These are phyloP conservation scores for Epinotia nisella DNA, from an alignment of 2,888 invertebrate genomes.

Conservation along the genomic window DNA sequence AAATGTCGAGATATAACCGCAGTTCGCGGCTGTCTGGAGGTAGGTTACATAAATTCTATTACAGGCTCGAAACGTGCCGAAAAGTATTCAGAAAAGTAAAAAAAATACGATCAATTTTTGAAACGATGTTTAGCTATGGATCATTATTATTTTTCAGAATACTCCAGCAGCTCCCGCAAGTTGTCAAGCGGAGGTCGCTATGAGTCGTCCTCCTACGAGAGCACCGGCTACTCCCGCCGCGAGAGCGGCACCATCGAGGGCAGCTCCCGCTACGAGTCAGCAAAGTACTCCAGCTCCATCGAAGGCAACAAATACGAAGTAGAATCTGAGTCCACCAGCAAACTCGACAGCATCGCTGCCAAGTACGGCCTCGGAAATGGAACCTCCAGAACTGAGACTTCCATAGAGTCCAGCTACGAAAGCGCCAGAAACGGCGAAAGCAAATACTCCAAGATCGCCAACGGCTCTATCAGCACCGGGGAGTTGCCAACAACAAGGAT, in stretches of 20 bases:
- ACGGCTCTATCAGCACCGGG: slow-evolving; percentile 65
- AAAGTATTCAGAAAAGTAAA: no score
- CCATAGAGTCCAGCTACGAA: slow-evolving; percentile 61
- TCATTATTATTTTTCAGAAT: slow-evolving; percentile 59
- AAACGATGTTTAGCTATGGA: no score
- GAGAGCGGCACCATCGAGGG: slow-evolving; percentile 70
- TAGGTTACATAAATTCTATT: slow-evolving; percentile 56
- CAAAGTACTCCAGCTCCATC: slow-evolving; percentile 67
- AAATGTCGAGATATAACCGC: slow-evolving; percentile 86
- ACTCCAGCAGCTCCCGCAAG: slow-evolving; percentile 75
- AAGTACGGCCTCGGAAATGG: slow-evolving; percentile 60
- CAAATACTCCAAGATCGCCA: slow-evolving; percentile 69
- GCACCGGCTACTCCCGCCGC: slow-evolving; percentile 69
- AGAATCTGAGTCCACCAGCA: slow-evolving; percentile 60
- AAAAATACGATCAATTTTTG: not conserved
- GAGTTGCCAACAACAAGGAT: slow-evolving; percentile 60
- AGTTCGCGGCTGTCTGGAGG: slow-evolving; percentile 87
- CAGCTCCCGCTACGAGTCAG: slow-evolving; percentile 69
- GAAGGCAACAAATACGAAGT: slow-evolving; percentile 55
- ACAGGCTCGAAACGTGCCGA: no score
- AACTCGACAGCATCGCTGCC: slow-evolving; percentile 67
- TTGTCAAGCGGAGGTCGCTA: slow-evolving; percentile 71
- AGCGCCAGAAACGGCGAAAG: slow-evolving; percentile 63
- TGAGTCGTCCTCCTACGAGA: slow-evolving; percentile 71
- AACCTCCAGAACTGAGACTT: slow-evolving; percentile 36